Conservation (phyloP, 2,113 vertebrate genomes). For the Phylloscopus whistleri region DNA sequence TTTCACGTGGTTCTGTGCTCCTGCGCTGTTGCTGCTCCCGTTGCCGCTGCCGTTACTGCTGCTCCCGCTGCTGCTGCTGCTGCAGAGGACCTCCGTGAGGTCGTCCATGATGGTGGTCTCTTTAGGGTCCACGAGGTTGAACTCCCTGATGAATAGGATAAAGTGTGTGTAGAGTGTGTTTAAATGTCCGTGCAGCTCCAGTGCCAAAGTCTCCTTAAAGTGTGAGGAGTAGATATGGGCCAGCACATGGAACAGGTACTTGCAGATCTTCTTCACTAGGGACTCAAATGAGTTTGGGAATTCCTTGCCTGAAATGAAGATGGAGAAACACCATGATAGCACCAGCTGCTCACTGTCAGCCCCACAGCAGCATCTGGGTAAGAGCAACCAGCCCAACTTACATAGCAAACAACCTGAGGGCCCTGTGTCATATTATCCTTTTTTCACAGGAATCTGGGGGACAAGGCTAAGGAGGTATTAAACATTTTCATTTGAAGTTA, state of each 20-base stretch:
- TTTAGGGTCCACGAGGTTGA: slow-evolving; percentile 98
- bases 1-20: slow-evolving; percentile 93
- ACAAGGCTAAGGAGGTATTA: neutral
- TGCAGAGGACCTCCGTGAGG: slow-evolving; percentile 94
- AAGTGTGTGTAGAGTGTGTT: slow-evolving; percentile 98
- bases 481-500: neutral
- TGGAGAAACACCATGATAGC: neutral
- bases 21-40: slow-evolving; percentile 71
- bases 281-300: slow-evolving; percentile 97
- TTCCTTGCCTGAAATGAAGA: slow-evolving; percentile 84
- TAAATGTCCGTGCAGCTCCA: slow-evolving; percentile 97
- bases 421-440: neutral
- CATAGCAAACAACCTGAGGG: neutral
- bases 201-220: slow-evolving; percentile 95
- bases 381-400: neutral
- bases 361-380: neutral
- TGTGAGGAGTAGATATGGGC: slow-evolving; percentile 98
- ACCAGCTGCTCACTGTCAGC: neutral
- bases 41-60: slow-evolving; percentile 52
- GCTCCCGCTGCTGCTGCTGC: slow-evolving; percentile 55
- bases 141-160: slow-evolving; percentile 97
- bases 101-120: slow-evolving; percentile 98
- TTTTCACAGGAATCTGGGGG: neutral
- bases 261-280: slow-evolving; percentile 97
- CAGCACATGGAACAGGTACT: slow-evolving; percentile 94